Conservation (phyloP, 2,797 vertebrate genomes). For the Cirrhinus mrigala region DNA sequence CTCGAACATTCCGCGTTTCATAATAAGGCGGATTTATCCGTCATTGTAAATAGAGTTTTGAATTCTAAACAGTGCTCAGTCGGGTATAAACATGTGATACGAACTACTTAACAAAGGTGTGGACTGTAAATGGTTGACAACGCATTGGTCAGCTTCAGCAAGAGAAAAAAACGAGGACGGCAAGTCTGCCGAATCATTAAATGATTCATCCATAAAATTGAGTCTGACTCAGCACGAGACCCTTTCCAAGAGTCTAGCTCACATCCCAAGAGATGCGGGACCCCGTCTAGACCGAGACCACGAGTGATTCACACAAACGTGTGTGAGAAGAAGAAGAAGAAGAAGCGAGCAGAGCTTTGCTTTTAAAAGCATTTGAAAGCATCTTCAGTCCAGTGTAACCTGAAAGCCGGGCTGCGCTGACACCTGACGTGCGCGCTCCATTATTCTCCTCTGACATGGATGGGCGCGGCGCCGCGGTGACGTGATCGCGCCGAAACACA, state of each 20-base stretch:
- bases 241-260: background rate
- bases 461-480: constrained; percentile 29
- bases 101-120: background rate
- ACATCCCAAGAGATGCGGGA: background rate
- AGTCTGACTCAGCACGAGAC: constrained; percentile 18
- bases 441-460: background rate
- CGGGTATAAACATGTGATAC: background rate
- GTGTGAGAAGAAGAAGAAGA: background rate
- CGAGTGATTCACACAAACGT: constrained; percentile 30
- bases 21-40: background rate
- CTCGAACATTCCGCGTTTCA: background rate
- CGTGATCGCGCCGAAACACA: background rate
- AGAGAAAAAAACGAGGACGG: background rate
- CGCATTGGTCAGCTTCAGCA: background rate
- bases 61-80: background rate
- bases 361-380: constrained; percentile 4
- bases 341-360: background rate
- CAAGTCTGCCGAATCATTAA: background rate
- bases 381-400: constrained; percentile 11
- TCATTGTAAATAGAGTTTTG: background rate
- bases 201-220: constrained; percentile 15
- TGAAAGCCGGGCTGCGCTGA: constrained; percentile 6
- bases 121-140: background rate
- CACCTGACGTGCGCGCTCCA: constrained; percentile 15
- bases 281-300: constrained; percentile 22